Evolutionary conservation across 2,888 invertebrate species (phyloP).

Genomic region (Apoda limacodes): DNA sequence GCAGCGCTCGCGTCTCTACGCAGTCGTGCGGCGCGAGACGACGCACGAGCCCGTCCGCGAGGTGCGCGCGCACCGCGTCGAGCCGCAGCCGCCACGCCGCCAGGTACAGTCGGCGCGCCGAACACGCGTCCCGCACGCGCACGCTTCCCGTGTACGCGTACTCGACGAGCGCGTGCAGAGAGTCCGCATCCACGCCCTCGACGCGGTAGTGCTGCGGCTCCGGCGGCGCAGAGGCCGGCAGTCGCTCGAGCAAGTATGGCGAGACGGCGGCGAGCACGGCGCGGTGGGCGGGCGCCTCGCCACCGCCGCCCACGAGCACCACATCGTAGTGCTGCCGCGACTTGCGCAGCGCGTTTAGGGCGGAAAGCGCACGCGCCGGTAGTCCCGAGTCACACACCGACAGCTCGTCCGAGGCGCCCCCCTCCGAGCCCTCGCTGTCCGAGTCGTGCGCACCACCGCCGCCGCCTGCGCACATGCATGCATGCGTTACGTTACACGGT

Average conservation of each 20-base stretch:
- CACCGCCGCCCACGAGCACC: constrained; percentile 75
- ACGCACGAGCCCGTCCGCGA: constrained; percentile 76
- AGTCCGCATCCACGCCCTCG: constrained; percentile 50
- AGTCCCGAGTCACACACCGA: constrained; percentile 69
- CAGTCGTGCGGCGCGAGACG: constrained; percentile 69
- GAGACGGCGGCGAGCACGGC: constrained; percentile 85
- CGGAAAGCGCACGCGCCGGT: constrained; percentile 71
- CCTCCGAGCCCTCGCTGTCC: constrained; percentile 33
- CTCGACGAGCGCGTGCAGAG: constrained; percentile 81
- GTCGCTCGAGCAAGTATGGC: constrained; percentile 80
- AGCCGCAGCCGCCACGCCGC: constrained; percentile 84
- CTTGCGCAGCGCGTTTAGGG: constrained; percentile 83
- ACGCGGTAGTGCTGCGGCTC: constrained; percentile 27
- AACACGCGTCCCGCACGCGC: constrained; percentile 50
- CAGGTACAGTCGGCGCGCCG: constrained; percentile 80
- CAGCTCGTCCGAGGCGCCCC: constrained; percentile 45
- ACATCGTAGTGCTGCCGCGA: constrained; percentile 87
- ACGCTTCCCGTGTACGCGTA: constrained; percentile 85
- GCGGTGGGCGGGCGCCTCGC: constrained; percentile 74
- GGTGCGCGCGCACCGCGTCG: constrained; percentile 76
- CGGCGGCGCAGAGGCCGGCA: constrained; percentile 43
- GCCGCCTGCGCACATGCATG: constrained; percentile 21
- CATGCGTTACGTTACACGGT: constrained; percentile 6
- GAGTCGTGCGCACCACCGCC: constrained; percentile 13
- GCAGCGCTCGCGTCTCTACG: constrained; percentile 71